phyloP scores from a whole-genome alignment of 1,140 invertebrate genomes.

The Eriosoma lanigerum region DNA sequence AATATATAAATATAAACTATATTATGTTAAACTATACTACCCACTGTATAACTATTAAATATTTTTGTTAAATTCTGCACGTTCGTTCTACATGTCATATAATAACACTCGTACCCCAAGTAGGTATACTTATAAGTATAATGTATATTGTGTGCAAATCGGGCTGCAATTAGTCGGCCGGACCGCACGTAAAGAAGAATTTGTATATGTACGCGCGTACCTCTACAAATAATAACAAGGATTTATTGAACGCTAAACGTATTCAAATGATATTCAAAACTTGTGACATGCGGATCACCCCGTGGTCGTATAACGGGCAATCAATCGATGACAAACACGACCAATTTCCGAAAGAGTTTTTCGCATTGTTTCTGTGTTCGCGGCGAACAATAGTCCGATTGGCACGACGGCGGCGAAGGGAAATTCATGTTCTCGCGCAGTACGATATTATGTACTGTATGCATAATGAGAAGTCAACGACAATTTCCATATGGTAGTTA shows the following conservation, averaged over 20 bases:
- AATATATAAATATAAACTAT: too few relatives aligned
- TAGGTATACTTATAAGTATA: too few relatives aligned
- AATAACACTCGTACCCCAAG: too few relatives aligned
- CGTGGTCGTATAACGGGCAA: background rate
- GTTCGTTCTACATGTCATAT: background rate
- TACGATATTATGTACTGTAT: background rate
- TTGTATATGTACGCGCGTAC: background rate
- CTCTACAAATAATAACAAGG: slow-evolving; percentile 7
- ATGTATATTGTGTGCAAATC: slow-evolving; percentile 35
- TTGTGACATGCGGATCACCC: slow-evolving; percentile 1
- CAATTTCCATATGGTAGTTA: background rate
- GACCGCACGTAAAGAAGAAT: background rate
- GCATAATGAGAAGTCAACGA: slow-evolving; percentile 24
- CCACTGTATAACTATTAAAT: too few relatives aligned
- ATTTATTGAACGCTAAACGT: background rate
- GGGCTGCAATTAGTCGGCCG: slow-evolving; percentile 6
- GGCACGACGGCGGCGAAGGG: background rate
- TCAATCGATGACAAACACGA: slow-evolving; percentile 1
- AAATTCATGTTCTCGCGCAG: slow-evolving; percentile 10
- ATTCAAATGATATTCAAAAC: slow-evolving; percentile 26
- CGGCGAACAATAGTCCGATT: background rate
- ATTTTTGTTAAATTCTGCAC: background rate
- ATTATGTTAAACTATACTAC: too few relatives aligned
- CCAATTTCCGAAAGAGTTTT: background rate
- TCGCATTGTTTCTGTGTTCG: background rate